Base-by-base conservation (phyloP, 2,888 invertebrate species). In the Hecatera dysodea region DNA sequence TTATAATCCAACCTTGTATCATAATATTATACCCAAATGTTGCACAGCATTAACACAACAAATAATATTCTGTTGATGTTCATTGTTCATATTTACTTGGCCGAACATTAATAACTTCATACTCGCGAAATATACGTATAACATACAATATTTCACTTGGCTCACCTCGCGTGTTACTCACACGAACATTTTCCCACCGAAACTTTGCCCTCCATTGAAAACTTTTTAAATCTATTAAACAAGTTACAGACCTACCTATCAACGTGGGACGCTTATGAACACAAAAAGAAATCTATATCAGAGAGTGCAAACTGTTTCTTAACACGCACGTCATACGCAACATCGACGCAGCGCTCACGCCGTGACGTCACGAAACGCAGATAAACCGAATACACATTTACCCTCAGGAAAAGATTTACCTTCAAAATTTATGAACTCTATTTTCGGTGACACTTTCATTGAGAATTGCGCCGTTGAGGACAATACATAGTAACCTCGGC, bases 161-260 rank as follows among this genome's bases (percentile, higher is more conserved):
- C 63, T 77, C 79, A 57, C 64, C 76, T 83, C 77, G 82, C 80
- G 78, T 83, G 81, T 71, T 80, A 70, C 80, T 75, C 78, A 69
- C 73, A 72, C 55, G 48, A 66, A 80, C 55, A 70, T 81, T 78
- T 75, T 77, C 75, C 68, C 78, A 61, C 67, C 68, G 24, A 65
- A 86, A 86, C 80, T 85, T 86, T 42, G 27, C 83, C 72, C 75
- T 75, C 78, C 84, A 87, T 88, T 87, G 78, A 85, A 78, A 88
- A 90, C 75, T 90, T 90, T 87, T 86, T 82, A 87, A 88, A 88
- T 89, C 87, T 87, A 89, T 89, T 88, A 84, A 81, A 82, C 72
- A 87, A 86, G 84, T 86, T 86, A 50, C 78, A 44, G 52, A 66
- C 60, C 64, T 75, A 65, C 62, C 72, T 72, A 78, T 76, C 67